These are phyloP conservation scores for Ichneumoninae sp. DNA, from an alignment of 2,888 invertebrate genomes.

Conservation along the genomic window DNA sequence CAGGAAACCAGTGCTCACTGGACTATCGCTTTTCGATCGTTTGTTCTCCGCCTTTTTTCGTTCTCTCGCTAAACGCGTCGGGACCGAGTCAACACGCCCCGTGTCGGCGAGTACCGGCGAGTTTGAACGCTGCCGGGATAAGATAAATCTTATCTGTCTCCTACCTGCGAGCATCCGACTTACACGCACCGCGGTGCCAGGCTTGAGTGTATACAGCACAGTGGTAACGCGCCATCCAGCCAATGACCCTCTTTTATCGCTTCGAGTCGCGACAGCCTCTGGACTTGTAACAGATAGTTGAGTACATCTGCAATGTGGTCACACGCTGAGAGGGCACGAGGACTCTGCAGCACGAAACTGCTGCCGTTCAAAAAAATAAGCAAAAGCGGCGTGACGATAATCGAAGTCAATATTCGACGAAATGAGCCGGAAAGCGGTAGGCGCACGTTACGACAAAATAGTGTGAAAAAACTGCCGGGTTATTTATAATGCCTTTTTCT, in stretches of 20 bases:
- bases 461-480: neutral
- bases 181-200: conserved; percentile 29
- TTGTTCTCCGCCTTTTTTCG: neutral
- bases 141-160: conserved; percentile 64
- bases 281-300: conserved; percentile 45
- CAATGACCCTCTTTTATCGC: conserved; percentile 60
- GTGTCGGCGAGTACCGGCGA: conserved; percentile 8
- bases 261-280: conserved; percentile 43
- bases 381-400: neutral
- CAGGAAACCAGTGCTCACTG: conserved; percentile 1
- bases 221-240: conserved; percentile 31
- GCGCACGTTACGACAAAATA: neutral
- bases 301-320: conserved; percentile 21
- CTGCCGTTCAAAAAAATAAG: conserved; percentile 7
- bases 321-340: neutral
- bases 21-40: neutral
- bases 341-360: conserved; percentile 22
- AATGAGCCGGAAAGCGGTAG: neutral
- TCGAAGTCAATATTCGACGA: conserved; percentile 1
- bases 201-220: neutral
- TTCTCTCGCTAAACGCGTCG: conserved; percentile 38
- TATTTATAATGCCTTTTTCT: neutral
- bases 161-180: conserved; percentile 60
- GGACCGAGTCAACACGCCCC: conserved; percentile 36
- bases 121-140: conserved; percentile 41